Evolutionary conservation across 2,888 invertebrate genomes (phyloP), one percentile per base, ranked within the genome.

Genomic region (Hyposoter didymator): DNA sequence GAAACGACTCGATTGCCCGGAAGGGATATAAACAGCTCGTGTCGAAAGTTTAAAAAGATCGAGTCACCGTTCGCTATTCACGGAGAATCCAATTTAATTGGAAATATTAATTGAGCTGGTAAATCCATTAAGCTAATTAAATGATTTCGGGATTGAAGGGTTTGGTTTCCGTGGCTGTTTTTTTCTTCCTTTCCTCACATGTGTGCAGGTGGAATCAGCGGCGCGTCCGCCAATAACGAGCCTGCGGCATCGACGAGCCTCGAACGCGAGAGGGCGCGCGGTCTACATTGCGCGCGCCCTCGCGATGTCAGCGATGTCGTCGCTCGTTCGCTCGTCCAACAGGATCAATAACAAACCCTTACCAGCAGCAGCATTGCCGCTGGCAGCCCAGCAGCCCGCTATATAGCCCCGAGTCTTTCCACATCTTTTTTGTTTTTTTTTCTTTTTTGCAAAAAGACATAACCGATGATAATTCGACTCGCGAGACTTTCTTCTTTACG

Each of bases 261-360:
- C 75, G 74, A 78, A 76, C 73, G 76, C 62, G 85, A 85, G 62
- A 74, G 74, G 64, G 74, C 73, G 74, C 52, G 74, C 73, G 74
- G 43, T 72, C 69, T 28, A 59, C 14, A 59, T 28, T 28, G 72
- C 70, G 45, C 72, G 82, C 69, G 70, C 78, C 55, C 62, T 28
- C 59, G 28, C 59, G 59, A 59, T 59, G 59, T 59, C 59, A 59
- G 59, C 59, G 59, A 28, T 28, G 35, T 74, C 45, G 83, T 76
- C 82, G 83, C 67, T 55, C 55, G 85, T 78, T 83, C 64, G 73
- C 14, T 39, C 59, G 67, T 75, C 81, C 79, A 22, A 87, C 84
- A 88, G 88, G 91, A 91, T 91, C 91, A 91, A 91, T 91, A 91
- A 91, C 91, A 89, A 90, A 90, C 90, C 90, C 87, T n/a, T 55